These are phyloP conservation scores for Ophraella communa DNA, from an alignment of 2,888 invertebrate genomes.

Conservation along the genomic window DNA sequence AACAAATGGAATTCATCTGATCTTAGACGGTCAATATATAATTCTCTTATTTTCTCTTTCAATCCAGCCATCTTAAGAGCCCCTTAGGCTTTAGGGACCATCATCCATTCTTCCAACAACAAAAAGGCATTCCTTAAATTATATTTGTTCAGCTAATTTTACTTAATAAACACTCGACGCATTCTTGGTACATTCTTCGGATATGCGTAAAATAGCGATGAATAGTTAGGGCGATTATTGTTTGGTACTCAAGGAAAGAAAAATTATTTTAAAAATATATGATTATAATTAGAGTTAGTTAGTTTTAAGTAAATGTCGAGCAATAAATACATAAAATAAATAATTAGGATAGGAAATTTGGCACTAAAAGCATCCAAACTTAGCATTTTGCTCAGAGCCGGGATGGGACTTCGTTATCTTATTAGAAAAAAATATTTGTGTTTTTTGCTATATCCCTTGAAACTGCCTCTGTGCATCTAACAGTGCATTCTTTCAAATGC, in stretches of 20 bases:
- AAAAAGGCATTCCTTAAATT: slow-evolving; percentile 27
- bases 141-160: slow-evolving; percentile 34
- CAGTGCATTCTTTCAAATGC: no score
- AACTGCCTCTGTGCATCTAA: no score
- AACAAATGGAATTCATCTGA: slow-evolving; percentile 4
- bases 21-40: slow-evolving; percentile 18
- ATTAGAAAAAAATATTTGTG: no score
- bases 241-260: no score
- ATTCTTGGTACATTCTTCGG: slow-evolving; percentile 28
- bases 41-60: slow-evolving; percentile 17
- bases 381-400: no score
- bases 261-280: no score
- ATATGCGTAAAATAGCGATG: slow-evolving; percentile 6
- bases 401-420: no score
- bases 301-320: no score
- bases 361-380: no score
- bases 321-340: no score
- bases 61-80: background rate
- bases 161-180: slow-evolving; percentile 18
- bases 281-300: background rate
- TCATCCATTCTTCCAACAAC: slow-evolving; percentile 2
- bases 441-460: no score
- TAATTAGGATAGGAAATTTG: no score
- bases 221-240: slow-evolving; percentile 1
- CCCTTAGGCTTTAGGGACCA: background rate